These are phyloP conservation scores for Aleiodes leptofemur DNA, from an alignment of 2,888 invertebrate genomes.

Conservation along the genomic window DNA sequence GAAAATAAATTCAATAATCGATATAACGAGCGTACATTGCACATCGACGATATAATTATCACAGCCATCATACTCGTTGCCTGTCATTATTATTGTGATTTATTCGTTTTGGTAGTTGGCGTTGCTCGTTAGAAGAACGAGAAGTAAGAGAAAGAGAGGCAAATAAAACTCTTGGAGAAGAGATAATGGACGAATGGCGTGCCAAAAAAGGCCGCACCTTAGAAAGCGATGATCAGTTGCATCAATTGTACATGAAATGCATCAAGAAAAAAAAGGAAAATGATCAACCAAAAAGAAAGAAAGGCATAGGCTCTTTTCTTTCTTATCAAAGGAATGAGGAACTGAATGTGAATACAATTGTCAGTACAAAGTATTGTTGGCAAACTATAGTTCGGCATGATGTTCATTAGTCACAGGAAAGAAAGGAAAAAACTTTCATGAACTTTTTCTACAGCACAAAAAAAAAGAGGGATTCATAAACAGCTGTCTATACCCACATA, in stretches of 20 bases:
- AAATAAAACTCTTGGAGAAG: constrained; percentile 34
- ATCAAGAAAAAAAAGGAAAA: not conserved
- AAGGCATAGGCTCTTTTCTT: not conserved
- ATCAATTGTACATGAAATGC: constrained; percentile 46
- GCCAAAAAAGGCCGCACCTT: constrained; percentile 55
- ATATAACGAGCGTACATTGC: constrained; percentile 27
- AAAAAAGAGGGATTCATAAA: not conserved
- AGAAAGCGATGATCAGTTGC: constrained; percentile 55
- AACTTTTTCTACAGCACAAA: not conserved
- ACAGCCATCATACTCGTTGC: constrained; percentile 31
- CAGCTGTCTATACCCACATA: constrained; percentile 21
- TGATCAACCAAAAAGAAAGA: not conserved
- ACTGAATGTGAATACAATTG: constrained; percentile 8
- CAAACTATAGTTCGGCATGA: not conserved
- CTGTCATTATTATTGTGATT: constrained; percentile 45
- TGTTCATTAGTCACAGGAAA: constrained; percentile 25
- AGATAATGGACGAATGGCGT: constrained; percentile 55
- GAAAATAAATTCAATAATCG: constrained; percentile 35
- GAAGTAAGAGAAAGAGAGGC: not conserved
- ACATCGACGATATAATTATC: constrained; percentile 35
- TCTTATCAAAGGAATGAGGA: constrained; percentile 4
- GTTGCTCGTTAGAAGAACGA: constrained; percentile 49
- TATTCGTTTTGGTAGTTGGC: constrained; percentile 41
- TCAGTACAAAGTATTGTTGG: constrained; percentile 3
- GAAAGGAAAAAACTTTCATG: not conserved